phyloP scores from a whole-genome alignment of 2,113 vertebrate genomes.

The Cromileptes altivelis region DNA sequence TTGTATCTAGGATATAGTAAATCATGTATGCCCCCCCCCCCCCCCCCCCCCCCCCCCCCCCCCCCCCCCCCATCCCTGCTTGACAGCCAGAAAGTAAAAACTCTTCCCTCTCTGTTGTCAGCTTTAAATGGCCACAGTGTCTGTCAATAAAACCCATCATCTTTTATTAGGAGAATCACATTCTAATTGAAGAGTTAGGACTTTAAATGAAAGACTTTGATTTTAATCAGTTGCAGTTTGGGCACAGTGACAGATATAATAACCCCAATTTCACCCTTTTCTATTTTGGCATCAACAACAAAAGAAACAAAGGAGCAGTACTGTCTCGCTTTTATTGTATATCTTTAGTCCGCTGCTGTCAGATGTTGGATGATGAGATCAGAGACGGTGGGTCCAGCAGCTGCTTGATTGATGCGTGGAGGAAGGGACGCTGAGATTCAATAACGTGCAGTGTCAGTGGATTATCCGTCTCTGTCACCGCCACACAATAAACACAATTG shows the following conservation, averaged over 20 bases:
- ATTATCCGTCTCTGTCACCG: conserved; percentile 66
- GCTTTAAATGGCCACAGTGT: conserved; percentile 13
- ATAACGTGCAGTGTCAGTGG: conserved; percentile 42
- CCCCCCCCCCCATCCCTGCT: not conserved
- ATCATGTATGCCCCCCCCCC: conserved; percentile 32
- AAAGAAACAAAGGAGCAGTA: not conserved
- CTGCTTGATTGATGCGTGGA: conserved; percentile 57
- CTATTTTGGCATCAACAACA: not conserved
- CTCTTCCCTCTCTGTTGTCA: conserved; percentile 24
- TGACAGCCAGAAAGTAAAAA: conserved; percentile 31
- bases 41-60: not conserved
- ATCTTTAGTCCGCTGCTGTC: not conserved
- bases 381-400: conserved; percentile 28
- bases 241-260: conserved; percentile 14
- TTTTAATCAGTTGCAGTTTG: conserved; percentile 25
- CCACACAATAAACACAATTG: conserved; percentile 56
- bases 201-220: conserved; percentile 9
- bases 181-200: conserved; percentile 17
- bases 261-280: conserved; percentile 13
- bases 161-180: conserved; percentile 20
- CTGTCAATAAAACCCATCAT: conserved; percentile 28
- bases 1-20: conserved; percentile 7
- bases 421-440: conserved; percentile 51
- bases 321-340: not conserved
- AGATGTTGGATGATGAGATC: conserved; percentile 10